A percentile compares a stretch with the other conserved stretches of the same genome.
Evolutionary conservation across 2,888 invertebrate species (phyloP).

Genomic region (Pasiphila rectangulata): DNA sequence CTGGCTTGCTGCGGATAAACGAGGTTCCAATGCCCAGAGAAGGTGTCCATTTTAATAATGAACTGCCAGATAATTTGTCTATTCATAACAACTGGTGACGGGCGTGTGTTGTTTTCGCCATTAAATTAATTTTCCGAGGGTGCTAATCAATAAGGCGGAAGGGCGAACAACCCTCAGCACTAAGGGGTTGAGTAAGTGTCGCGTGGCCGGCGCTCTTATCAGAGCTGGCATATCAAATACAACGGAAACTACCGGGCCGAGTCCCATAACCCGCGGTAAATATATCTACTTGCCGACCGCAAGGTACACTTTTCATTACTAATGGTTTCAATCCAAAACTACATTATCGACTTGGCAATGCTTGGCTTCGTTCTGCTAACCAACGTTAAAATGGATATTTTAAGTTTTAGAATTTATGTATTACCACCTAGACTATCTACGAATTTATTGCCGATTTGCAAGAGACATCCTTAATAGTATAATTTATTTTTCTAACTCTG

Average conservation of each 20-base stretch:
- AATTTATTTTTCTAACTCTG: no score
- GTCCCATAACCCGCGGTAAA: conserved; percentile 41
- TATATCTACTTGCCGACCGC: conserved; percentile 28
- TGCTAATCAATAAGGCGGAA: conserved; percentile 77
- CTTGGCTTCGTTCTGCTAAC: conserved; percentile 10
- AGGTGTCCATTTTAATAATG: conserved; percentile 14
- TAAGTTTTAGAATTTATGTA: neutral
- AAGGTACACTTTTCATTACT: conserved; percentile 32
- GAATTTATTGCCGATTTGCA: neutral
- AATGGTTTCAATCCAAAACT: conserved; percentile 26
- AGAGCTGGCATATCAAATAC: conserved; percentile 73
- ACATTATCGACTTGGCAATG: conserved; percentile 25
- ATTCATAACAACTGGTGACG: conserved; percentile 37
- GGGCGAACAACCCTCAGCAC: conserved; percentile 68
- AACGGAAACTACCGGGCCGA: conserved; percentile 59
- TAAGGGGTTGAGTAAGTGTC: conserved; percentile 76
- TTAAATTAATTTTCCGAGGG: conserved; percentile 60
- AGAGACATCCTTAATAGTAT: neutral
- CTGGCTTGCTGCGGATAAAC: conserved; percentile 2
- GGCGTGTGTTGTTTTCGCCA: conserved; percentile 55
- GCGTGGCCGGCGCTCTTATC: conserved; percentile 72
- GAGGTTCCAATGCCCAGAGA: neutral
- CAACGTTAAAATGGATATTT: neutral
- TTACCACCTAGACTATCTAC: neutral
- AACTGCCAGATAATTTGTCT: conserved; percentile 27